Evolutionary conservation across 2,797 vertebrate species (phyloP).

Genomic region (Echeneis naucrates): DNA sequence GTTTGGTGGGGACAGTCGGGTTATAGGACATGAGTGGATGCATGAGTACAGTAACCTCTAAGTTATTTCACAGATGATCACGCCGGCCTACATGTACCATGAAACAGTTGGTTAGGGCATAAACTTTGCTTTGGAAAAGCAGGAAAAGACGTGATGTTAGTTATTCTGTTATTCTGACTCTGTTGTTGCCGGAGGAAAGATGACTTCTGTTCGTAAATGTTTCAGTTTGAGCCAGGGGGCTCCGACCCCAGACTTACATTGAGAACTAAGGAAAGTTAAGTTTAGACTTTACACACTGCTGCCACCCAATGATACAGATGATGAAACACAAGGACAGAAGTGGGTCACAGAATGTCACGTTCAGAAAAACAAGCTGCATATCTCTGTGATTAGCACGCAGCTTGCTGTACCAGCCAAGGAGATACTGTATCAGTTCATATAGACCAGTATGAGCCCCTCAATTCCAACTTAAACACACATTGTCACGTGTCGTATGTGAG

Average conservation of each 20-base stretch:
- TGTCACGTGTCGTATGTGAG: neutral
- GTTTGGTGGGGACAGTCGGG: neutral
- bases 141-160: constrained; percentile 2
- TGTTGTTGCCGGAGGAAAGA: neutral
- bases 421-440: constrained; percentile 49
- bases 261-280: neutral
- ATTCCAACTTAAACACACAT: constrained; percentile 23
- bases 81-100: neutral
- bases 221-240: neutral
- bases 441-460: constrained; percentile 12
- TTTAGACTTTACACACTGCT: constrained; percentile 36
- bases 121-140: constrained; percentile 24
- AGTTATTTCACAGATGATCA: constrained; percentile 45
- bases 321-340: constrained; percentile 51
- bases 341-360: constrained; percentile 50
- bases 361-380: constrained; percentile 62
- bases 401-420: constrained; percentile 4
- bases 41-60: constrained; percentile 12
- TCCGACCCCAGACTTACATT: neutral
- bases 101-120: constrained; percentile 36
- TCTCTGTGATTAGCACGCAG: constrained; percentile 56
- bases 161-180: constrained; percentile 2
- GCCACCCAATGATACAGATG: constrained; percentile 44
- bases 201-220: neutral
- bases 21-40: constrained; percentile 18